These are phyloP conservation scores for Trachelus iudaicus DNA, from an alignment of 2,888 invertebrate genomes.

Conservation along the genomic window DNA sequence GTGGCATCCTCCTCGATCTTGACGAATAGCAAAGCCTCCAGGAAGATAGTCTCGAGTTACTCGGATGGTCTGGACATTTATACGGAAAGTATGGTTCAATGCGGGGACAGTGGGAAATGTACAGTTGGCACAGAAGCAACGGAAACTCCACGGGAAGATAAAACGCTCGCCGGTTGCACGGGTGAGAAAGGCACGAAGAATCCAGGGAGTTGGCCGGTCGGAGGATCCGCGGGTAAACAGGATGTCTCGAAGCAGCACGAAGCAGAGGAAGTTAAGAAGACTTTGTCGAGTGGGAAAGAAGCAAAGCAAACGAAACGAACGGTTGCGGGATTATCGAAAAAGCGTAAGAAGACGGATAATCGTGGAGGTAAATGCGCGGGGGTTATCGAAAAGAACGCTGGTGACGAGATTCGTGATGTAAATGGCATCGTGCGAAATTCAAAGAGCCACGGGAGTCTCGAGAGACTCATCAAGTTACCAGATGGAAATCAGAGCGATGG, in stretches of 20 bases:
- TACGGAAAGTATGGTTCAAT: not conserved
- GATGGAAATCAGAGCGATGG: not conserved
- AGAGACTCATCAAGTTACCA: not conserved
- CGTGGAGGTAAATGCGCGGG: conserved; percentile 9
- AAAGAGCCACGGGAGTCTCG: not conserved
- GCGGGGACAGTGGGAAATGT: not conserved
- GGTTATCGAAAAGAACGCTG: not conserved
- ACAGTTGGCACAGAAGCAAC: not conserved
- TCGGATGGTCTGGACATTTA: not conserved
- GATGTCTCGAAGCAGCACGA: not conserved
- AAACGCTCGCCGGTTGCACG: not conserved
- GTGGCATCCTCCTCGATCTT: not conserved
- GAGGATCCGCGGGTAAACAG: not conserved
- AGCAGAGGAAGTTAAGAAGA: not conserved
- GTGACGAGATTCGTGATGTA: not conserved
- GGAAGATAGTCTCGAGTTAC: not conserved
- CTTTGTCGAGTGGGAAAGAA: not conserved
- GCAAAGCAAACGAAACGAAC: conserved; percentile 13
- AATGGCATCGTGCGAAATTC: not conserved
- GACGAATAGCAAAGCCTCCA: not conserved
- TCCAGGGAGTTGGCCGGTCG: not conserved
- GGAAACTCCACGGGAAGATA: not conserved
- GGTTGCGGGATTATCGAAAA: conserved; percentile 3
- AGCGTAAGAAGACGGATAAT: not conserved
- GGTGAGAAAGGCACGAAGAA: not conserved